Evolutionary conservation across 2,888 invertebrate genomes (phyloP), one percentile per base, ranked within the genome.

Genomic region (Drosophila niveifrons): DNA sequence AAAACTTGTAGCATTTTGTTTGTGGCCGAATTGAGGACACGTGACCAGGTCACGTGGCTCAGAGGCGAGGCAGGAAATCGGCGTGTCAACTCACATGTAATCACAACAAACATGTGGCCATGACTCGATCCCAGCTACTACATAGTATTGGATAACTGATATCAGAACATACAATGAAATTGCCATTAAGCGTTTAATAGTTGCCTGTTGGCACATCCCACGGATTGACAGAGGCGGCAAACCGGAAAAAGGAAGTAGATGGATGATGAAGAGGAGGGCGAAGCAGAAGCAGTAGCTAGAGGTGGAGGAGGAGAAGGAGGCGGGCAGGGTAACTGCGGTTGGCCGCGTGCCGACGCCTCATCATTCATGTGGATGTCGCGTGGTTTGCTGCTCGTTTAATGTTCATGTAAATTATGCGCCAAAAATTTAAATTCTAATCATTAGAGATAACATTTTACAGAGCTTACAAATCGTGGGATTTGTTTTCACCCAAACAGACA

Each of bases 141-240:
- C 63, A n/a, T n/a, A n/a, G n/a, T 67, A 82, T 84, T 72, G 76
- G 72, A 61, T 70, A 78, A 69, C 76, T 66, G 83, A 83, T 82
- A 80, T 79, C 69, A 64, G 76, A 59, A 31, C 72, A 72, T 75
- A 66, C 78, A 81, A 87, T 90, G 78, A 90, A 90, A 90, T 90
- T 78, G 80, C 88, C 90, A 90, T 91, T 89, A 90, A 83, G 82
- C 84, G 78, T 88, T 86, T 90, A 89, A 86, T 83, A 85, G 88
- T 88, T 87, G 82, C 83, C 79, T 90, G 87, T 90, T 88, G 82
- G 88, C 83, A 85, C 82, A 79, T 84, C 80, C 66, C 57, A 69
- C 69, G 72, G 66, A 66, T 47, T 47, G 53, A 36, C 52, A 39
- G 61, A 57, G 50, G 41, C 53, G 48, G 43, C 57, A 75, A 64